phyloP scores from a whole-genome alignment of 2,888 invertebrate species.

The Rhaphigaster nebulosa region DNA sequence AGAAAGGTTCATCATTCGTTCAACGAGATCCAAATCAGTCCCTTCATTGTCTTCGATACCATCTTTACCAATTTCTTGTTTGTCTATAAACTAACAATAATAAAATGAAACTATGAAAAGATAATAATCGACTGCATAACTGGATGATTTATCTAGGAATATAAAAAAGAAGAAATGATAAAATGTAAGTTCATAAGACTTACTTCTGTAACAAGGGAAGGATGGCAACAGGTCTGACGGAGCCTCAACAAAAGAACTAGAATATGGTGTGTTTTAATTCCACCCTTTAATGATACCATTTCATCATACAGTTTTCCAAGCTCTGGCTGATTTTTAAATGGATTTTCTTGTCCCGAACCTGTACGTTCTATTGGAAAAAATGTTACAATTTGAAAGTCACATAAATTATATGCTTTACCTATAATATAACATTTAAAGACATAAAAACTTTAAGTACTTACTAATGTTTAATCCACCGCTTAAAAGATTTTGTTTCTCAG shows the following conservation, averaged over 20 bases:
- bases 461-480: conserved; percentile 51
- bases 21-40: conserved; percentile 74
- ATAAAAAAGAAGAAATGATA: too few relatives aligned
- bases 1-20: conserved; percentile 76
- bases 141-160: too few relatives aligned
- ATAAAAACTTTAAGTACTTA: background rate
- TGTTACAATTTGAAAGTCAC: background rate
- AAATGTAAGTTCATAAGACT: conserved; percentile 65
- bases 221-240: conserved; percentile 91
- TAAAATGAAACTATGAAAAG: conserved; percentile 53
- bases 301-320: conserved; percentile 74
- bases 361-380: conserved; percentile 19
- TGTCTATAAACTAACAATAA: conserved; percentile 71
- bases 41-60: conserved; percentile 69
- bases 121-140: too few relatives aligned
- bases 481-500: conserved; percentile 74
- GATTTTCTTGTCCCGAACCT: conserved; percentile 51
- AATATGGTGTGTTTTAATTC: conserved; percentile 75
- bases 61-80: conserved; percentile 68
- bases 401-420: background rate
- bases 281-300: conserved; percentile 67
- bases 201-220: conserved; percentile 81
- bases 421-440: background rate
- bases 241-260: conserved; percentile 86
- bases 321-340: conserved; percentile 71